Percentiles rank a stretch among this genome's conserved stretches.
Conservation (phyloP, 37 sponge, comb jelly and placozoan genomes). For the Cliona cf. orientalis region DNA sequence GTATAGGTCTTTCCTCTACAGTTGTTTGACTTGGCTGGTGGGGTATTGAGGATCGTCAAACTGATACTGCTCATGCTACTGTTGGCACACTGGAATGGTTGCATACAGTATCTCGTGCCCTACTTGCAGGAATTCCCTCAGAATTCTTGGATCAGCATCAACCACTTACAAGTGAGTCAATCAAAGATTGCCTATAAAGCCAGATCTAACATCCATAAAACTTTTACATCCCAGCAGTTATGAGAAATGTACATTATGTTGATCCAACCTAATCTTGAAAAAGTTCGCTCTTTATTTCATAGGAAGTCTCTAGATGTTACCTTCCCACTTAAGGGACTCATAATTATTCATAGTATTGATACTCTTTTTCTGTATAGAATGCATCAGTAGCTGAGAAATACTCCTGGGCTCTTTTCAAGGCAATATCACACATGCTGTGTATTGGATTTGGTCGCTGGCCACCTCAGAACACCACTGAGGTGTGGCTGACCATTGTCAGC, state of each 20-base stretch:
- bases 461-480: conserved; percentile 61
- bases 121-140: conserved; percentile 66
- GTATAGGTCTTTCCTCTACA: neutral
- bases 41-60: conserved; percentile 40
- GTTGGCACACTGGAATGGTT: conserved; percentile 79
- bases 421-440: conserved; percentile 76
- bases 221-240: too few species aligned
- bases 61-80: conserved; percentile 60
- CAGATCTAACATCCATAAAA: too few species aligned
- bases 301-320: too few species aligned
- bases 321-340: too few species aligned
- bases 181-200: too few species aligned
- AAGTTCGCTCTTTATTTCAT: too few species aligned
- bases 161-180: conserved; percentile 61
- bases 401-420: conserved; percentile 76
- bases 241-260: too few species aligned
- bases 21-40: conserved; percentile 7
- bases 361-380: conserved; percentile 35
- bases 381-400: conserved; percentile 57
- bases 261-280: too few species aligned
- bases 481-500: conserved; percentile 78
- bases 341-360: neutral
- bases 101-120: conserved; percentile 68
- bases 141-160: conserved; percentile 69
- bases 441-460: conserved; percentile 80